phyloP scores from a whole-genome alignment of 2,113 vertebrate species.

The Ranitomeya variabilis region DNA sequence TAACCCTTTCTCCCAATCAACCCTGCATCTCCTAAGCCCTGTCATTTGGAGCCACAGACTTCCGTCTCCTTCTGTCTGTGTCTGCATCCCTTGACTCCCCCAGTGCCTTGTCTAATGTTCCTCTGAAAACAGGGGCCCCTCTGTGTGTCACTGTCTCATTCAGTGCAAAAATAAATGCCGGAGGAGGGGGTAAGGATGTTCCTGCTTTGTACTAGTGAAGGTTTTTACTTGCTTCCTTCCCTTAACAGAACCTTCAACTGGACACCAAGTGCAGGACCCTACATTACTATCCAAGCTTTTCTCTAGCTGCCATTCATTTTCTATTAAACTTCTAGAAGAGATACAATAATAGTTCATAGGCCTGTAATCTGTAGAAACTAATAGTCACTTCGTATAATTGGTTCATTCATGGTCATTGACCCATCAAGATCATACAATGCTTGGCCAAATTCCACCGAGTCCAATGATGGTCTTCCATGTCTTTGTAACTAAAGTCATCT shows the following conservation, averaged over 20 bases:
- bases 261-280: constrained; percentile 8
- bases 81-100: constrained; percentile 48
- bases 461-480: not conserved
- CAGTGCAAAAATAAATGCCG: not conserved
- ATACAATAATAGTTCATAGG: not conserved
- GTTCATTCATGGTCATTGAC: not conserved
- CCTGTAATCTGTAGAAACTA: not conserved
- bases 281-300: constrained; percentile 20
- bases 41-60: constrained; percentile 58
- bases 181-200: constrained; percentile 16
- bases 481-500: not conserved
- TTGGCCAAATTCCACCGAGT: not conserved
- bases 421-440: constrained; percentile 6
- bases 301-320: constrained; percentile 28
- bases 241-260: constrained; percentile 23
- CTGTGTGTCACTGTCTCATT: constrained; percentile 41
- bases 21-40: constrained; percentile 33
- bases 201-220: constrained; percentile 9
- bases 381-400: not conserved
- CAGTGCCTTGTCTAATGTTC: constrained; percentile 58
- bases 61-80: constrained; percentile 47
- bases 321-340: not conserved
- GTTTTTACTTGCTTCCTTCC: constrained; percentile 33
- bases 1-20: constrained; percentile 65
- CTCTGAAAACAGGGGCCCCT: constrained; percentile 27